Percentiles rank a stretch among this genome's conserved stretches.
Evolutionary conservation across 2,797 vertebrate species (phyloP).

Genomic region (Poeciliopsis infans): DNA sequence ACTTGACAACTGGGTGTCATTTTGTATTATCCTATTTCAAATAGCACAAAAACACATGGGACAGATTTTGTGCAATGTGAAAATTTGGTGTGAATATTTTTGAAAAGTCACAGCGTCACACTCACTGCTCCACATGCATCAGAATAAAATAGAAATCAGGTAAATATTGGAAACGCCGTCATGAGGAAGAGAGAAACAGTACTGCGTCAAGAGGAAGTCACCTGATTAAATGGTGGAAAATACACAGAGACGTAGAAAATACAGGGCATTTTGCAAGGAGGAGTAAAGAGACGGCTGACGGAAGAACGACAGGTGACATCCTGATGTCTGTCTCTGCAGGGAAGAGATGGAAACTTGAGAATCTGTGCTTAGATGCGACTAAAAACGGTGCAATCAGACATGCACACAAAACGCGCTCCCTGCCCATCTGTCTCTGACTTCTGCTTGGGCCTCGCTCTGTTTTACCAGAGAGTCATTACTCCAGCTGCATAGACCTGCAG

Average conservation of each 20-base stretch:
- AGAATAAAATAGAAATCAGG: too few species aligned
- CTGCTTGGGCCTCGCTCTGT: constrained; percentile 61
- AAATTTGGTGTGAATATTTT: neutral
- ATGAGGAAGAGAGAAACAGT: neutral
- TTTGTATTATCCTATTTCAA: neutral
- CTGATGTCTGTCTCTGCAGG: constrained; percentile 67
- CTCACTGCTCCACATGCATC: neutral
- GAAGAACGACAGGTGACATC: constrained; percentile 46
- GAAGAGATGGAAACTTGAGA: constrained; percentile 57
- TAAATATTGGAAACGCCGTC: constrained; percentile 3
- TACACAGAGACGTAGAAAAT: constrained; percentile 23
- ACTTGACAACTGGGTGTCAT: neutral
- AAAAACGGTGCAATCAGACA: constrained; percentile 46
- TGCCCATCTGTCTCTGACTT: constrained; percentile 51
- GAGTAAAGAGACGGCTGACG: constrained; percentile 29
- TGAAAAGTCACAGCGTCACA: neutral
- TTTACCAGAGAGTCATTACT: constrained; percentile 67
- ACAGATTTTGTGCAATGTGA: neutral
- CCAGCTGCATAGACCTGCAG: constrained; percentile 66
- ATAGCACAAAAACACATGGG: neutral
- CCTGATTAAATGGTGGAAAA: constrained; percentile 21
- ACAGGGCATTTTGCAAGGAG: constrained; percentile 6
- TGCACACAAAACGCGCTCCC: constrained; percentile 26
- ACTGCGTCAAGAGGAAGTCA: constrained; percentile 9
- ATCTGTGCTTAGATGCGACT: constrained; percentile 53